A percentile compares a stretch with the other conserved stretches of the same genome.
These are phyloP conservation scores for Bolborhynchus lineola DNA, from an alignment of 2,113 vertebrate genomes.

Conservation along the genomic window DNA sequence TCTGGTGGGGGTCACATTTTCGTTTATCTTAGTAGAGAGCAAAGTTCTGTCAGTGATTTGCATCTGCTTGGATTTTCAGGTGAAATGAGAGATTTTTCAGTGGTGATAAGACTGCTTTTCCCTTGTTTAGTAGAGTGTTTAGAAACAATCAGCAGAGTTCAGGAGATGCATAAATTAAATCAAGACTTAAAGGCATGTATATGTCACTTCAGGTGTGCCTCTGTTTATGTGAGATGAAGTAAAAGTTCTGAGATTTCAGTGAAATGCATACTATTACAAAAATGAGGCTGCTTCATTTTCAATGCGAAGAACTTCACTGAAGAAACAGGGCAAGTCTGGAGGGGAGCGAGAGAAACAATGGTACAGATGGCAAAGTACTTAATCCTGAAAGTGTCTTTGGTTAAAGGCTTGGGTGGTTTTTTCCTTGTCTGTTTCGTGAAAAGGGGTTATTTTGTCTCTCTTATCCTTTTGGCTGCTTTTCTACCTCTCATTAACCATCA, in stretches of 20 bases:
- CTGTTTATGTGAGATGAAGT: background rate
- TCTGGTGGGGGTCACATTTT: background rate
- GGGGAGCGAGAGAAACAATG: background rate
- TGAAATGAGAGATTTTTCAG: background rate
- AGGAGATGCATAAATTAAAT: background rate
- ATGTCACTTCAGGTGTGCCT: background rate
- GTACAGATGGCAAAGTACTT: background rate
- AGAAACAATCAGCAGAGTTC: background rate
- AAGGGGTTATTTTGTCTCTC: background rate
- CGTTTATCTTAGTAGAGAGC: background rate
- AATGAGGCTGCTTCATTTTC: background rate
- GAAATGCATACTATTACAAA: background rate
- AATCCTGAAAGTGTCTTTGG: background rate
- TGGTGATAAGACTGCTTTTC: background rate
- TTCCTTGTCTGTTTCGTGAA: background rate
- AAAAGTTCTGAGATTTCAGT: background rate
- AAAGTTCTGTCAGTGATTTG: background rate
- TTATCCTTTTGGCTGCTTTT: background rate
- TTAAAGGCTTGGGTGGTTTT: background rate
- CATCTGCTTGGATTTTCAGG: background rate
- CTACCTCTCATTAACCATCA: background rate
- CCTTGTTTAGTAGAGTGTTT: background rate
- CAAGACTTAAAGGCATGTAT: background rate
- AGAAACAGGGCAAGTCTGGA: background rate
- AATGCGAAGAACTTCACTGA: background rate